phyloP scores from a whole-genome alignment of 2,113 vertebrate species.

The Brachyhypopomus gauderio region DNA sequence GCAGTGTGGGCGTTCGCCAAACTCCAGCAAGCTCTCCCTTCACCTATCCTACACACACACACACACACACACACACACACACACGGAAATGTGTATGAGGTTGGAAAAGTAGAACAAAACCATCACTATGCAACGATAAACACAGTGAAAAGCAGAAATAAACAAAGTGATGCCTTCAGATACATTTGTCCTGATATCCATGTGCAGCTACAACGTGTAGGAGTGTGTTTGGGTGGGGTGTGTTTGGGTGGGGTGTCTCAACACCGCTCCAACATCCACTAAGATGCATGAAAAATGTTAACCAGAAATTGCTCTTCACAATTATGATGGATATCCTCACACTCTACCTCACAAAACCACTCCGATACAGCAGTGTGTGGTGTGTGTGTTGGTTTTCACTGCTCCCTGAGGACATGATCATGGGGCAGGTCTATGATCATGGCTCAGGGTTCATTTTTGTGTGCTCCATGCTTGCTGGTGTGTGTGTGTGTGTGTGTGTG shows the following conservation, averaged over 20 bases:
- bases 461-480: background rate
- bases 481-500: too few species aligned
- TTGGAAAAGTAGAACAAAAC: background rate
- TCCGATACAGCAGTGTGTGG: background rate
- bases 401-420: background rate
- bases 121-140: too few species aligned
- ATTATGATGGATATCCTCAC: background rate
- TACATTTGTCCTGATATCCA: too few species aligned
- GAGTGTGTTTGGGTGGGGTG: too few species aligned
- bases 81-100: background rate
- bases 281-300: too few species aligned
- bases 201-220: too few species aligned
- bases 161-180: too few species aligned
- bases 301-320: too few species aligned
- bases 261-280: too few species aligned
- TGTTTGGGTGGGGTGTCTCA: too few species aligned
- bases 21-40: conserved; percentile 79
- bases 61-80: background rate
- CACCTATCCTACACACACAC: conserved; percentile 47
- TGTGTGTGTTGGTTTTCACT: background rate
- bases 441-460: conserved; percentile 3
- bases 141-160: too few species aligned
- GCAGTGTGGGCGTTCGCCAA: conserved; percentile 97
- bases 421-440: background rate
- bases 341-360: background rate